Evolutionary conservation across 2,888 invertebrate genomes (phyloP).

Genomic region (Pheosia gnoma): DNA sequence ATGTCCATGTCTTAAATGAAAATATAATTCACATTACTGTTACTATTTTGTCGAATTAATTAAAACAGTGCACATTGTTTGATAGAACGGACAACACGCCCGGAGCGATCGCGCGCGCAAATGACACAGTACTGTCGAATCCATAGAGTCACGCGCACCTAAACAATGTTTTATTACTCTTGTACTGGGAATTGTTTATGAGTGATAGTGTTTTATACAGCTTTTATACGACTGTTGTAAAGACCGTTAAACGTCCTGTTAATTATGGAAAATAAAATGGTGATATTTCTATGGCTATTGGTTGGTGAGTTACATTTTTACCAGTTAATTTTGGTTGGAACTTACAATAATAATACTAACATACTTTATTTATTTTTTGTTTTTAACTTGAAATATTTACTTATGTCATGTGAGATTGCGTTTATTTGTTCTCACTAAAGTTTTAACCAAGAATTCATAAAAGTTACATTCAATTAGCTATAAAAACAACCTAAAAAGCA

Average conservation of each 20-base stretch:
- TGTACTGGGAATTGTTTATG: not conserved
- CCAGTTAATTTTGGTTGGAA: conserved; percentile 1
- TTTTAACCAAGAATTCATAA: too few relatives aligned
- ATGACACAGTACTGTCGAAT: not conserved
- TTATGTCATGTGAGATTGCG: too few relatives aligned
- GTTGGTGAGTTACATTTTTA: conserved; percentile 37
- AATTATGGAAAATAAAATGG: conserved; percentile 37
- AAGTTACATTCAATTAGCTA: too few relatives aligned
- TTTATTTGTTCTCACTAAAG: too few relatives aligned
- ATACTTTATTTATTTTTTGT: too few relatives aligned
- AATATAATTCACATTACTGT: too few relatives aligned
- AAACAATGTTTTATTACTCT: not conserved
- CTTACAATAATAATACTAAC: too few relatives aligned
- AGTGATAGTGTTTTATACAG: not conserved
- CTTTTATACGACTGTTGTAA: not conserved
- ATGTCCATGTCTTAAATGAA: too few relatives aligned
- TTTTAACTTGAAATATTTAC: too few relatives aligned
- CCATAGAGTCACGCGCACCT: not conserved
- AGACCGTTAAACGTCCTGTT: not conserved
- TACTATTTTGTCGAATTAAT: conserved; percentile 5
- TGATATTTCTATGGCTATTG: conserved; percentile 19
- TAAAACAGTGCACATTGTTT: conserved; percentile 26
- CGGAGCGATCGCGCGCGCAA: conserved; percentile 8
- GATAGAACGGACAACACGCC: conserved; percentile 12
- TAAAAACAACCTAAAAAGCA: too few relatives aligned